Evolutionary conservation across 2,797 vertebrate genomes (phyloP).

Genomic region (Oryzias sinensis): DNA sequence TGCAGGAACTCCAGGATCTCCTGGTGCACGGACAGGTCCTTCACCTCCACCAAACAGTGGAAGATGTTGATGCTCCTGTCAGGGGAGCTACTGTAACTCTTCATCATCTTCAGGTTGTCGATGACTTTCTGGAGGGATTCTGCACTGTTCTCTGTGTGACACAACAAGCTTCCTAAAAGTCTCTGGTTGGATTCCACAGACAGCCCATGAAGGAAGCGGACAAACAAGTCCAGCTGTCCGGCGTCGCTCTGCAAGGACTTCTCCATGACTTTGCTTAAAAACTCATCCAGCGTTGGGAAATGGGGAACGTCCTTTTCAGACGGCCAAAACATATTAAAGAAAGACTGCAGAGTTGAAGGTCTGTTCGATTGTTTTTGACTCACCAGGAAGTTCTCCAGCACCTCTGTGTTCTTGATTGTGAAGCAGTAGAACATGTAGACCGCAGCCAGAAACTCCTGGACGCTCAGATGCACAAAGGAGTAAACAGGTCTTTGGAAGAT

Average conservation of each 20-base stretch:
- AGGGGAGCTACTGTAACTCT: not conserved
- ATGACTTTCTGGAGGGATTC: not conserved
- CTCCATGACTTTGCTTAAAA: too few species aligned
- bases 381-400: not conserved
- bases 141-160: not conserved
- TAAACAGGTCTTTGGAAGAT: conserved; percentile 17
- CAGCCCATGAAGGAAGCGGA: conserved; percentile 19
- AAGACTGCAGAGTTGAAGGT: too few species aligned
- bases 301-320: too few species aligned
- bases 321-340: too few species aligned
- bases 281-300: too few species aligned
- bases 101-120: not conserved
- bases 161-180: not conserved
- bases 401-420: conserved; percentile 6
- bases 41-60: not conserved
- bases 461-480: conserved; percentile 47
- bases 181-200: too few species aligned
- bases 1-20: not conserved
- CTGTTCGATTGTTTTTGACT: too few species aligned
- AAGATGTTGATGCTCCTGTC: too few species aligned
- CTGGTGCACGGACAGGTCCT: not conserved
- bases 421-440: conserved; percentile 17
- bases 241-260: too few species aligned
- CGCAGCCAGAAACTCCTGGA: conserved; percentile 41
- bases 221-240: conserved; percentile 40